Percentiles rank a stretch among this genome's conserved stretches.
Conservation (phyloP, 2,113 vertebrate species). For the Myiozetetes cayanensis region DNA sequence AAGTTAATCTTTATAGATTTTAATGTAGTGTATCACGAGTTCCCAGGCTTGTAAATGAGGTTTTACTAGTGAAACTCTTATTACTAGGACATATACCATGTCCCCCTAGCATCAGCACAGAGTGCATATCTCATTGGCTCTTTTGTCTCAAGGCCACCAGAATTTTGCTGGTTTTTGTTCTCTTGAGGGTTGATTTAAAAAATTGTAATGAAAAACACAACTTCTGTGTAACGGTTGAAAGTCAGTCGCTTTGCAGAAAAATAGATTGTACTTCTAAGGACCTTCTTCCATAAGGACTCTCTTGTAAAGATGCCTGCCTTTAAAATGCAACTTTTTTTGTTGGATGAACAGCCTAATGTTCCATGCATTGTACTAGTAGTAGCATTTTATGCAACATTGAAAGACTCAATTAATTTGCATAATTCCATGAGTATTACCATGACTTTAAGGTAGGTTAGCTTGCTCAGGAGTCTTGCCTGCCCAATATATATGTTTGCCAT, state of each 20-base stretch:
- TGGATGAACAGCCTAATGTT: slow-evolving; percentile 99
- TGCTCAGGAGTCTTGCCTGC: slow-evolving; percentile 81
- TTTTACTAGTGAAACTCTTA: slow-evolving; percentile 60
- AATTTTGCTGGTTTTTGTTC: slow-evolving; percentile 47
- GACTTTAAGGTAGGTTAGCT: slow-evolving; percentile 92
- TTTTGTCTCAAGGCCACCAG: slow-evolving; percentile 41
- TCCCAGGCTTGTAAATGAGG: slow-evolving; percentile 49
- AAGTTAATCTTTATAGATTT: slow-evolving; percentile 68
- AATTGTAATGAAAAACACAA: slow-evolving; percentile 70
- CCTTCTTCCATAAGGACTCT: slow-evolving; percentile 81
- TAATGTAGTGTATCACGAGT: slow-evolving; percentile 59
- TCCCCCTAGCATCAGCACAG: slow-evolving; percentile 15
- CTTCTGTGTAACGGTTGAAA: slow-evolving; percentile 72
- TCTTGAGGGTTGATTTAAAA: slow-evolving; percentile 68
- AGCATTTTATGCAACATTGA: slow-evolving; percentile 99
- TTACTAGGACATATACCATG: slow-evolving; percentile 44
- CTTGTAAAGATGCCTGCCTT: slow-evolving; percentile 84
- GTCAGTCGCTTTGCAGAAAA: slow-evolving; percentile 75
- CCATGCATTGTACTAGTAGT: slow-evolving; percentile 95
- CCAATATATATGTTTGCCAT: slow-evolving; percentile 80
- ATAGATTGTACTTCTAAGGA: slow-evolving; percentile 82
- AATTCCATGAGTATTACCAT: slow-evolving; percentile 94
- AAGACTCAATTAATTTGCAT: slow-evolving; percentile 99
- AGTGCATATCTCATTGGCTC: slow-evolving; percentile 16
- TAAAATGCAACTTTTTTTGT: slow-evolving; percentile 88